These are phyloP conservation scores for Seladonia tumulorum DNA, from an alignment of 2,888 invertebrate genomes.

Conservation along the genomic window DNA sequence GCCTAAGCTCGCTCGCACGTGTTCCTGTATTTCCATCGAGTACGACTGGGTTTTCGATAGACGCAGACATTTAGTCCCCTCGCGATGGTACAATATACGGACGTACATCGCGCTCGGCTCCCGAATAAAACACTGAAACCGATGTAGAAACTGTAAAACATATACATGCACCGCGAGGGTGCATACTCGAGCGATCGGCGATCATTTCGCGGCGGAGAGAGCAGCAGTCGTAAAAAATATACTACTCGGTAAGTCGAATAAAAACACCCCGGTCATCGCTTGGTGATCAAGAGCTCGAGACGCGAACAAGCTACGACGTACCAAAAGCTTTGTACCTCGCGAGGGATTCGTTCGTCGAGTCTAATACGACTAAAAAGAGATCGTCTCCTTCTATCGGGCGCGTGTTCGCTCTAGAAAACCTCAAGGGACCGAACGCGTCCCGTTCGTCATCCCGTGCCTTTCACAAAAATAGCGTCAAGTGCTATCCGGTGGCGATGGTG, in stretches of 20 bases:
- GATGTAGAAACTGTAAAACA: not conserved
- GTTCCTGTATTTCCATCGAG: conserved; percentile 37
- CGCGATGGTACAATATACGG: not conserved
- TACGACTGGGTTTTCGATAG: conserved; percentile 29
- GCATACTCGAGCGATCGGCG: too few relatives aligned
- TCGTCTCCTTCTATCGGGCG: conserved; percentile 1
- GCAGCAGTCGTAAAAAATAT: conserved; percentile 30
- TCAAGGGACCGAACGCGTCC: conserved; percentile 39
- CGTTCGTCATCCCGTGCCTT: conserved; percentile 30
- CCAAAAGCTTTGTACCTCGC: conserved; percentile 23
- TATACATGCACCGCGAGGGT: not conserved
- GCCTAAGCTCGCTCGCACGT: not conserved
- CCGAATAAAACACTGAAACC: conserved; percentile 5
- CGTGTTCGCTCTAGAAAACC: conserved; percentile 23
- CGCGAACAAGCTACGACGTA: conserved; percentile 44
- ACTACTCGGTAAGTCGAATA: not conserved
- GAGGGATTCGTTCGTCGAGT: conserved; percentile 23
- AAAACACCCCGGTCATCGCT: not conserved
- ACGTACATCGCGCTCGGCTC: conserved; percentile 40
- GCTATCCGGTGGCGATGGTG: conserved; percentile 26
- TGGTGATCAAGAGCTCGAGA: conserved; percentile 5
- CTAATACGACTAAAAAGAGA: conserved; percentile 24
- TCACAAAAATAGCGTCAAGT: conserved; percentile 41
- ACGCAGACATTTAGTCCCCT: conserved; percentile 26
- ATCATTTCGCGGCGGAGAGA: conserved; percentile 4